Percentiles rank a stretch among this genome's conserved stretches.
Conservation (phyloP, 64 coral and sea anemone species). For the Hydrozoanthus tunicans region DNA sequence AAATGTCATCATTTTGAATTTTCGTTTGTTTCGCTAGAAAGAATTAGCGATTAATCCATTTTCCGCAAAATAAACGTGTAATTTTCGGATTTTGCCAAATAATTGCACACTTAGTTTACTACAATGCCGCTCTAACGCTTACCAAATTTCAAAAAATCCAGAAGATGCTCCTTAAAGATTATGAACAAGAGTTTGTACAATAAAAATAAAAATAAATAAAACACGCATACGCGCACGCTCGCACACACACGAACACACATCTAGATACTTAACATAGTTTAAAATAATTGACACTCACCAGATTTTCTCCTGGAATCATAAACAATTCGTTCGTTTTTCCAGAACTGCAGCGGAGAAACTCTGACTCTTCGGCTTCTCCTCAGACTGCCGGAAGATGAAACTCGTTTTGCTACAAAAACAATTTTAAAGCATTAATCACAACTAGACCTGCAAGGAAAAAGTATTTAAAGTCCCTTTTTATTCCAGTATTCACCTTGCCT, state of each 20-base stretch:
- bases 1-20: not conserved
- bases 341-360: slow-evolving; percentile 75
- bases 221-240: too few species aligned
- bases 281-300: slow-evolving; percentile 9
- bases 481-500: too few species aligned
- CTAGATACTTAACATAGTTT: too few species aligned
- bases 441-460: not conserved
- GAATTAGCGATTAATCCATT: too few species aligned
- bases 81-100: not conserved
- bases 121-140: not conserved
- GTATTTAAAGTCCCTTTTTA: too few species aligned
- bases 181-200: too few species aligned
- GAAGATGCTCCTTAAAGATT: too few species aligned
- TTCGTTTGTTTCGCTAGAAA: not conserved
- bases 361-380: slow-evolving; percentile 74
- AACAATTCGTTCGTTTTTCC: slow-evolving; percentile 91
- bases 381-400: not conserved
- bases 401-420: not conserved
- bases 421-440: not conserved
- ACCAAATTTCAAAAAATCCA: not conserved
- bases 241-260: too few species aligned
- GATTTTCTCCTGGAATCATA: slow-evolving; percentile 84
- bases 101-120: not conserved
- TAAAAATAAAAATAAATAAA: too few species aligned
- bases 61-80: too few species aligned